Percentiles rank a stretch among this genome's conserved stretches.
phyloP scores from a whole-genome alignment of 2,888 invertebrate species.

The Herminia tarsipennalis region DNA sequence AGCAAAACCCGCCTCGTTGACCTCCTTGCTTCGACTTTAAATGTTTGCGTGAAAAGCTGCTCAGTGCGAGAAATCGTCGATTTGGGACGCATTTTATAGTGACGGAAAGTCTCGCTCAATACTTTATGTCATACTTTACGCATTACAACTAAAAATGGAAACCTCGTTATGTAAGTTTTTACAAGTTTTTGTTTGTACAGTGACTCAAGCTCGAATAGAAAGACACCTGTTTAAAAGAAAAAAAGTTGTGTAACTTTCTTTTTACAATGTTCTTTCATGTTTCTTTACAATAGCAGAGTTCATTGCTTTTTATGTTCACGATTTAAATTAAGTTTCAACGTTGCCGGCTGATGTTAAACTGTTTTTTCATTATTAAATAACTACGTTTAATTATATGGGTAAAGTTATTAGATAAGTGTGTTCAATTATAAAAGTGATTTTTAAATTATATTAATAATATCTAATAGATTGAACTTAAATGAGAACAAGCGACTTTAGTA shows the following conservation, averaged over 20 bases:
- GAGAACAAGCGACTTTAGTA: too few species aligned
- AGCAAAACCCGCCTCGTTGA: conserved; percentile 81
- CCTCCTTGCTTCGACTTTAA: conserved; percentile 77
- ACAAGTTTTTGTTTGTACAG: conserved; percentile 29
- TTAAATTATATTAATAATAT: too few species aligned
- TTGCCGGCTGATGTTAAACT: too few species aligned
- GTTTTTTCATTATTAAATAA: too few species aligned
- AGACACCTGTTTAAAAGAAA: conserved; percentile 3
- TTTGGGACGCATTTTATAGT: conserved; percentile 73
- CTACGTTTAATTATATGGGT: too few species aligned
- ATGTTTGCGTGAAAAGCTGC: conserved; percentile 78
- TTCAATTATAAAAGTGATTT: neutral
- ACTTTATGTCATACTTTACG: conserved; percentile 39
- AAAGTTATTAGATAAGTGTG: too few species aligned
- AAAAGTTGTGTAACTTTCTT: conserved; percentile 17
- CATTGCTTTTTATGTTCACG: neutral
- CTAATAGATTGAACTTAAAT: too few species aligned
- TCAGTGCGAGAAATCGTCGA: conserved; percentile 73
- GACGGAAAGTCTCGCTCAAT: conserved; percentile 58
- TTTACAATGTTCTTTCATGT: neutral
- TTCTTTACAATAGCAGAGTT: neutral
- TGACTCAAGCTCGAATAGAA: conserved; percentile 27
- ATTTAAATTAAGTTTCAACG: neutral
- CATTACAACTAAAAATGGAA: conserved; percentile 30
- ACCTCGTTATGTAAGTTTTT: conserved; percentile 34